phyloP scores from a whole-genome alignment of 2,888 invertebrate genomes.

The Leptinotarsa haldemani region DNA sequence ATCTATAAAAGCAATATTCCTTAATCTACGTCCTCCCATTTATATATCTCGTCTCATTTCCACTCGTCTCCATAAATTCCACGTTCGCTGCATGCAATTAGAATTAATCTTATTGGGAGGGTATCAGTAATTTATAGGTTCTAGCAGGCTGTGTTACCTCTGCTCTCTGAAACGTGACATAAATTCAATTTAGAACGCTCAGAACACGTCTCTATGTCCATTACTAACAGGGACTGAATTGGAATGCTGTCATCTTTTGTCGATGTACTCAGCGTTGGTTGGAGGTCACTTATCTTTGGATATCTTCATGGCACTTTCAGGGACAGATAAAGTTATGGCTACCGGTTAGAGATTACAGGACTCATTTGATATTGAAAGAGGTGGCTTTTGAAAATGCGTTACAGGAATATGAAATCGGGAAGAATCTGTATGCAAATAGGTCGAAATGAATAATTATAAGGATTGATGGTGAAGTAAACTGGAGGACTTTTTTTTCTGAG shows the following conservation, averaged over 20 bases:
- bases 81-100: conserved; percentile 49
- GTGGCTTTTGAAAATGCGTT: conserved; percentile 8
- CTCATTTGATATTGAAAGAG: conserved; percentile 27
- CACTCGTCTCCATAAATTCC: conserved; percentile 50
- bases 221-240: not conserved
- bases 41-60: conserved; percentile 42
- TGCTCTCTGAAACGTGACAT: conserved; percentile 5
- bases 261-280: conserved; percentile 1
- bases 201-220: conserved; percentile 10
- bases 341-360: conserved; percentile 33
- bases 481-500: no score
- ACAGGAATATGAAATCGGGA: not conserved
- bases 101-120: conserved; percentile 51
- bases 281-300: conserved; percentile 28
- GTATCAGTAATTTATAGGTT: conserved; percentile 49
- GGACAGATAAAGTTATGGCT: conserved; percentile 34
- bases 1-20: conserved; percentile 41
- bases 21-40: conserved; percentile 37
- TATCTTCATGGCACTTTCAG: conserved; percentile 28
- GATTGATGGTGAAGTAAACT: no score
- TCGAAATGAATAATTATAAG: no score
- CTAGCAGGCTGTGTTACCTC: conserved; percentile 29
- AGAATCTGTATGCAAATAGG: not conserved
- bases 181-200: conserved; percentile 22
- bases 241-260: not conserved